Conservation (phyloP, 2,113 vertebrate genomes). For the Dipodomys stephensi region DNA sequence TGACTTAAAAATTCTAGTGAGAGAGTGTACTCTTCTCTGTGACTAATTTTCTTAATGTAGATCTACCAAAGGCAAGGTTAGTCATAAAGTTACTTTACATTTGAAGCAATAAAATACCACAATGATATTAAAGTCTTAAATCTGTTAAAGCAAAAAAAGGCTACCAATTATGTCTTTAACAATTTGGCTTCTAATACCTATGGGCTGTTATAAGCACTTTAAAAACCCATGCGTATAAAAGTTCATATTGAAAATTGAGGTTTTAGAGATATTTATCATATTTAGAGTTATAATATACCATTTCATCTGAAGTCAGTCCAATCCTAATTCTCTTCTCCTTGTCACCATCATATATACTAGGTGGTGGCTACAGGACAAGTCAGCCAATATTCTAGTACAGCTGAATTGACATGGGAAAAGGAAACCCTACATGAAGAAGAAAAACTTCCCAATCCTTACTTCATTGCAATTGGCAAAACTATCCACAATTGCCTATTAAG, state of each 20-base stretch:
- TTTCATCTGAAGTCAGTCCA: neutral
- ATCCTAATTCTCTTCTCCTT: neutral
- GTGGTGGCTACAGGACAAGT: neutral
- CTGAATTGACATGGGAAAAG: no score
- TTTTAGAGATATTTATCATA: neutral
- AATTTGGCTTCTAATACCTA: neutral
- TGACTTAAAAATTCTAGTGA: neutral
- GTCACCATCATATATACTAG: neutral
- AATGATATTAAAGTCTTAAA: neutral
- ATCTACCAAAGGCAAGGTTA: neutral
- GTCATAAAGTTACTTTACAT: neutral
- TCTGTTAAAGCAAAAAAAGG: neutral
- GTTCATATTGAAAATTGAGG: neutral
- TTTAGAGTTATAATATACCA: neutral
- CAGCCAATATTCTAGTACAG: neutral
- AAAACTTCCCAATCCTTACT: neutral
- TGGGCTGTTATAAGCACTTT: neutral
- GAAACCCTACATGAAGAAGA: neutral
- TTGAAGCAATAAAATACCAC: neutral
- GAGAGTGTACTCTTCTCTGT: neutral
- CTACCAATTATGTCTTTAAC: neutral
- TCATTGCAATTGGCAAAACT: neutral
- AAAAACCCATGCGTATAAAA: neutral
- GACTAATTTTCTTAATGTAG: neutral
- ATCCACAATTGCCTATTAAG: neutral